Percentiles rank a stretch among this genome's conserved stretches.
Evolutionary conservation across 2,888 invertebrate species (phyloP).

Genomic region (Rhingia rostrata): DNA sequence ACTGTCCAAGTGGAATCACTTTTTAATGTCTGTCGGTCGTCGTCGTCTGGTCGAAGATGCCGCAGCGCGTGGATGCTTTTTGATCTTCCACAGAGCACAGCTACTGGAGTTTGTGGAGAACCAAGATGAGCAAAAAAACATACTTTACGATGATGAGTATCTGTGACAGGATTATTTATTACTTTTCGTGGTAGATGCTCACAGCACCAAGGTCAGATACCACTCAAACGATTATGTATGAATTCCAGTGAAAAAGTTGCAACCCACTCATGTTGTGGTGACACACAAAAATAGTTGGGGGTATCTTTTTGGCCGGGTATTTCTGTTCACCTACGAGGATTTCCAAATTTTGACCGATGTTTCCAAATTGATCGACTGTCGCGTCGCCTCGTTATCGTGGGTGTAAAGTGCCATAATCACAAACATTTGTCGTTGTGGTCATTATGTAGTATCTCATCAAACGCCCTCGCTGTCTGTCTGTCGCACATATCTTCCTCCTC

Average conservation of each 20-base stretch:
- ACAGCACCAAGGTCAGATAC: slow-evolving; percentile 25
- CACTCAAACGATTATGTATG: neutral
- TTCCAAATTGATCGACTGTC: slow-evolving; percentile 24
- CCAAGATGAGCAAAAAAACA: too few species aligned
- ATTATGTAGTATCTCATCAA: slow-evolving; percentile 55
- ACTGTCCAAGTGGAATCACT: slow-evolving; percentile 66
- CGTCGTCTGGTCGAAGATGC: slow-evolving; percentile 10
- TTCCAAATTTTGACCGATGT: slow-evolving; percentile 46
- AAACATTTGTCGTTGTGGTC: slow-evolving; percentile 54
- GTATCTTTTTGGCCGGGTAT: neutral
- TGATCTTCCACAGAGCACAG: slow-evolving; percentile 54
- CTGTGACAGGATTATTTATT: slow-evolving; percentile 55
- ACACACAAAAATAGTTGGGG: neutral
- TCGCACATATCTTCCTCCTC: slow-evolving; percentile 33
- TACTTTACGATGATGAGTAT: slow-evolving; percentile 10
- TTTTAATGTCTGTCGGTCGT: slow-evolving; percentile 58
- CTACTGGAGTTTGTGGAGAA: slow-evolving; percentile 9
- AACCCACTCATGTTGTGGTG: slow-evolving; percentile 32
- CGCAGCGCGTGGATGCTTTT: slow-evolving; percentile 65
- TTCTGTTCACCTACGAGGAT: slow-evolving; percentile 3
- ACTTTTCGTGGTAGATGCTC: neutral
- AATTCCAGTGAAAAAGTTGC: slow-evolving; percentile 8
- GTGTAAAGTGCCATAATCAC: slow-evolving; percentile 62
- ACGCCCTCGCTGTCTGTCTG: slow-evolving; percentile 47
- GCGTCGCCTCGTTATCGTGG: slow-evolving; percentile 36